phyloP scores from a whole-genome alignment of 1,140 invertebrate genomes.

The Lepidotrigona ventralis region DNA sequence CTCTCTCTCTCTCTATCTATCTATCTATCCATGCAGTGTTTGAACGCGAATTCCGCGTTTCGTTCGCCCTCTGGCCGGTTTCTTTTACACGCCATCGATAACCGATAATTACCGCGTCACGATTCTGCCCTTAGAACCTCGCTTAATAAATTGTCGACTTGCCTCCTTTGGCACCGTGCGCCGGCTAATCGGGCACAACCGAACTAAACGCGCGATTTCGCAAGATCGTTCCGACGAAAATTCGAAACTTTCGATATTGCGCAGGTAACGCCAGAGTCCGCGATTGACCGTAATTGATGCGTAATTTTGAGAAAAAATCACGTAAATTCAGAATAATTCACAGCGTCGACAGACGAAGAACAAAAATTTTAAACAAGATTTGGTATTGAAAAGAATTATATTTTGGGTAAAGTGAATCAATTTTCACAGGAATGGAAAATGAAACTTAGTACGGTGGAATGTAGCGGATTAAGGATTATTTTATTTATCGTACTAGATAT shows the following conservation, averaged over 20 bases:
- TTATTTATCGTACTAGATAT: too few relatives aligned
- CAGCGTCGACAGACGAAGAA: not conserved
- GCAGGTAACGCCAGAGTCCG: not conserved
- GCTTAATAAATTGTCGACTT: conserved; percentile 35
- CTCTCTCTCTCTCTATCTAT: not conserved
- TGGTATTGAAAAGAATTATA: too few relatives aligned
- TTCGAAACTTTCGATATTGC: not conserved
- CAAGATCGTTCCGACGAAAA: conserved; percentile 22
- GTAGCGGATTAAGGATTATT: too few relatives aligned
- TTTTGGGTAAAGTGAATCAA: too few relatives aligned
- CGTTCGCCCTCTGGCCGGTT: not conserved
- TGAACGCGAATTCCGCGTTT: conserved; percentile 13
- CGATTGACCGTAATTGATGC: too few relatives aligned
- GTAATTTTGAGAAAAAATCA: not conserved
- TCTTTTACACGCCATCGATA: conserved; percentile 30
- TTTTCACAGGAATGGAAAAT: too few relatives aligned
- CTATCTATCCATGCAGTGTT: not conserved
- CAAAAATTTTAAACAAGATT: too few relatives aligned
- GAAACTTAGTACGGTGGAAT: too few relatives aligned
- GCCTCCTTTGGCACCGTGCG: not conserved
- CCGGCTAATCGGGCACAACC: conserved; percentile 1
- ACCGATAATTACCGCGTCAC: conserved; percentile 30
- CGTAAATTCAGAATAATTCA: not conserved
- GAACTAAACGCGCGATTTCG: conserved; percentile 1
- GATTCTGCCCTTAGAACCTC: conserved; percentile 29